Base-by-base conservation (phyloP, 2,113 vertebrate genomes). In the Acrocephalus arundinaceus region DNA sequence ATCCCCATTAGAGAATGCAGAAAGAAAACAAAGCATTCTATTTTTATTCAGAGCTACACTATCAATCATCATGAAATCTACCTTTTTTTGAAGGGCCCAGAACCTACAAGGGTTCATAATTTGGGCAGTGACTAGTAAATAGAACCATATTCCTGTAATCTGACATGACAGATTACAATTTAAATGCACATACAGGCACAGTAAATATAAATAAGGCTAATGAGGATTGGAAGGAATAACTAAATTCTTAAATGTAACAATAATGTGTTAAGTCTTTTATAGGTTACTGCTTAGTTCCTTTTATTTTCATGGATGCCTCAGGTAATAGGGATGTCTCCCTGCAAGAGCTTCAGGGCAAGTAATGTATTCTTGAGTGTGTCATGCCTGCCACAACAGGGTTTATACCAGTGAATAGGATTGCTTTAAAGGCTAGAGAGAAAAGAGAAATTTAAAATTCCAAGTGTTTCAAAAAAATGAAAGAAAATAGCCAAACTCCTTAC, bases 21-120 rank as follows among this genome's bases (percentile, higher is more conserved):
- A 55, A 77, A 70, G 58, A 72, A 31, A 79, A 80, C 35, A 75
- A 80, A 73, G 27, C 4, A 4, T 63, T 88, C 68, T 67, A 7
- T 67, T 94, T 96, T 92, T 92, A 75, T 75, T 93, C 45, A 90
- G 52, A 86, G 45, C 39, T 63, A 28, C 33, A 52, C 68, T 94
- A 85, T 41, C 67, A 87, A 13, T 58, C 24, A 63, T 67, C 24
- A 33, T 52, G 65, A 91, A 58, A 39, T 74, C 12, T 20, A 51
- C 19, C n/a, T 12, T 55, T 79, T 67, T 67, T n/a, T 71, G 37
- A 74, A 71, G 48, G 68, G 68, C 45, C 35, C 15, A 22, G 55
- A 94, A 94, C 55, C 55, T 80, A 57, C 12, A 63, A n/a, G 23
- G 46, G 27, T 59, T 87, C 59, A 41, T 15, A 37, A 48, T 67